Evolutionary conservation across 2,113 vertebrate species (phyloP).

Genomic region (Lophius piscatorius): DNA sequence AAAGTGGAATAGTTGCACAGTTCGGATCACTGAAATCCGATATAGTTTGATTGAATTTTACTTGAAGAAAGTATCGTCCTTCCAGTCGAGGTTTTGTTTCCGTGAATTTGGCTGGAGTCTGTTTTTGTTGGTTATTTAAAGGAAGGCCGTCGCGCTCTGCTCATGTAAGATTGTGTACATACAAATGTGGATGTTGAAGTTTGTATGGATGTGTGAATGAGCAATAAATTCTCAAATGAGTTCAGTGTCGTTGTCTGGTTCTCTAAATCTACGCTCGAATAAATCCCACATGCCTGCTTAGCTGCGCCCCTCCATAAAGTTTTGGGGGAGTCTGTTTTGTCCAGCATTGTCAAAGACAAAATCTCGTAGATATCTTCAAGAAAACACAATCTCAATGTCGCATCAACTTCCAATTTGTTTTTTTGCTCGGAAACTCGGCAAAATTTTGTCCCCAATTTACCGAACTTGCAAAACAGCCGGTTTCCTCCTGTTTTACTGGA

Average conservation of each 20-base stretch:
- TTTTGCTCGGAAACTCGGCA: too few species aligned
- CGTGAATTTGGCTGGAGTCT: constrained; percentile 79
- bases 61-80: constrained; percentile 53
- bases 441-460: too few species aligned
- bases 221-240: constrained; percentile 86
- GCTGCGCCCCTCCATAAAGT: too few species aligned
- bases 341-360: too few species aligned
- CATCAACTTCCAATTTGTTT: too few species aligned
- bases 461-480: too few species aligned
- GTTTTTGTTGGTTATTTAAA: constrained; percentile 75
- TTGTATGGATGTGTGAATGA: constrained; percentile 88
- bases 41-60: constrained; percentile 42
- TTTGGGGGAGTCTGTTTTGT: too few species aligned
- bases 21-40: constrained; percentile 25
- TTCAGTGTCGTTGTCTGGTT: neutral
- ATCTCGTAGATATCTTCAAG: too few species aligned
- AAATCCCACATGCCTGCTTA: too few species aligned
- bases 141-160: constrained; percentile 80
- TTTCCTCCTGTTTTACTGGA: too few species aligned
- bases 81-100: constrained; percentile 61
- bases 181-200: constrained; percentile 85
- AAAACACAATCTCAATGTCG: too few species aligned
- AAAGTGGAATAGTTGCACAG: neutral
- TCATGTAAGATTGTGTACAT: constrained; percentile 82
- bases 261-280: too few species aligned